These are phyloP conservation scores for Drosophila melanogaster DNA, from an alignment of 1,140 invertebrate genomes.

Conservation along the genomic window DNA sequence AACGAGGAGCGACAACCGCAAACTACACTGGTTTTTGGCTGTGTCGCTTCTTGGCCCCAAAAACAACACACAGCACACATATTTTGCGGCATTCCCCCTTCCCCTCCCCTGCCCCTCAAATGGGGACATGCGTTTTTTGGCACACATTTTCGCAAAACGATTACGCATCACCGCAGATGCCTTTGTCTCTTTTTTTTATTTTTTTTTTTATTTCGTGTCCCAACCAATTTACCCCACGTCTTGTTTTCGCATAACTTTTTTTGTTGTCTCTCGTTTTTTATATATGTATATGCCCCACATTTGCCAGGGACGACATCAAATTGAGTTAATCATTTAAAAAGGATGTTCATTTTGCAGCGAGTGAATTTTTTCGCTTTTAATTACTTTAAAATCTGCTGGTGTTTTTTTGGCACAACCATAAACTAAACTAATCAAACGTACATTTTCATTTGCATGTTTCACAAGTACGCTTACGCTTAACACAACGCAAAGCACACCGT, in stretches of 20 bases:
- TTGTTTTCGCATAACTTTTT: not conserved
- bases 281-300: not conserved
- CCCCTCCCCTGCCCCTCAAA: not conserved
- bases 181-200: not conserved
- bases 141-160: constrained; percentile 55
- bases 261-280: not conserved
- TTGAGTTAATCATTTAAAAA: not conserved
- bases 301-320: not conserved
- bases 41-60: constrained; percentile 19
- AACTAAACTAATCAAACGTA: not conserved
- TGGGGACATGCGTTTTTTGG: constrained; percentile 18
- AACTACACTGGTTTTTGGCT: constrained; percentile 55
- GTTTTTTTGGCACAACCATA: not conserved
- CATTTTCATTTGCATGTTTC: not conserved
- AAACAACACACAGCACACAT: constrained; percentile 11
- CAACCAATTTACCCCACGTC: not conserved
- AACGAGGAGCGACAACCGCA: constrained; percentile 37
- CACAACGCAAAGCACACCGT: not conserved
- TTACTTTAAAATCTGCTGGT: not conserved
- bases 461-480: too few relatives aligned
- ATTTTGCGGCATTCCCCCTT: not conserved
- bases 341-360: not conserved
- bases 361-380: too few relatives aligned
- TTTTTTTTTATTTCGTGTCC: not conserved
- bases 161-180: constrained; percentile 45